These are phyloP conservation scores for Nymphalis c-album DNA, from an alignment of 2,888 invertebrate species.

Conservation along the genomic window DNA sequence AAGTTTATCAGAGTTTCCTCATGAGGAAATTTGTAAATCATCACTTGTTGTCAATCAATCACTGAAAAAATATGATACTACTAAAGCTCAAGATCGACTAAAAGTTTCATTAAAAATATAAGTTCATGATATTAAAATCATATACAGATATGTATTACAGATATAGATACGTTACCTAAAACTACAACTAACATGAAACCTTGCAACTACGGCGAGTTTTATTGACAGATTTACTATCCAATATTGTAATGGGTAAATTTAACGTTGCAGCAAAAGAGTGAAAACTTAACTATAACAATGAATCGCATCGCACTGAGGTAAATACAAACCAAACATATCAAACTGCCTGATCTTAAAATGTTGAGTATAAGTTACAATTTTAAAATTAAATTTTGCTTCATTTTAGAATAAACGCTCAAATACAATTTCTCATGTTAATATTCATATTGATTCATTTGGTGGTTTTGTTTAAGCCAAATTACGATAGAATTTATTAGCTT, in stretches of 20 bases:
- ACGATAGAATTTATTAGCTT: too few species aligned
- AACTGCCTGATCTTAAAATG: too few species aligned
- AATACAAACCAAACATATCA: too few species aligned
- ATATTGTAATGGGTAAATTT: slow-evolving; percentile 24
- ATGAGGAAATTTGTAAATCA: background rate
- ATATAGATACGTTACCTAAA: background rate
- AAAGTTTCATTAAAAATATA: background rate
- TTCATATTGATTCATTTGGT: too few species aligned
- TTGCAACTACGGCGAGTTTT: slow-evolving; percentile 21
- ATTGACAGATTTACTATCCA: slow-evolving; percentile 35
- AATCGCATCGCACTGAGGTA: background rate
- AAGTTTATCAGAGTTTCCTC: background rate
- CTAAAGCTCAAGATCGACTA: background rate
- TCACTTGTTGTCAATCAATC: background rate
- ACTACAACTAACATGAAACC: background rate
- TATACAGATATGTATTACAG: too few species aligned
- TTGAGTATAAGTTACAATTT: too few species aligned
- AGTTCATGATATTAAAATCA: too few species aligned
- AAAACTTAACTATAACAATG: slow-evolving; percentile 19
- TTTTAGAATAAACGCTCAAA: too few species aligned
- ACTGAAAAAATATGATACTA: background rate
- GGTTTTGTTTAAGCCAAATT: too few species aligned
- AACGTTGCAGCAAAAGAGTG: slow-evolving; percentile 4
- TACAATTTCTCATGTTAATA: too few species aligned
- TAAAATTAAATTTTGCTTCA: too few species aligned